Evolutionary conservation across 2,888 invertebrate species (phyloP), one percentile per base, ranked within the genome.

Genomic region (Archips crataeganus): DNA sequence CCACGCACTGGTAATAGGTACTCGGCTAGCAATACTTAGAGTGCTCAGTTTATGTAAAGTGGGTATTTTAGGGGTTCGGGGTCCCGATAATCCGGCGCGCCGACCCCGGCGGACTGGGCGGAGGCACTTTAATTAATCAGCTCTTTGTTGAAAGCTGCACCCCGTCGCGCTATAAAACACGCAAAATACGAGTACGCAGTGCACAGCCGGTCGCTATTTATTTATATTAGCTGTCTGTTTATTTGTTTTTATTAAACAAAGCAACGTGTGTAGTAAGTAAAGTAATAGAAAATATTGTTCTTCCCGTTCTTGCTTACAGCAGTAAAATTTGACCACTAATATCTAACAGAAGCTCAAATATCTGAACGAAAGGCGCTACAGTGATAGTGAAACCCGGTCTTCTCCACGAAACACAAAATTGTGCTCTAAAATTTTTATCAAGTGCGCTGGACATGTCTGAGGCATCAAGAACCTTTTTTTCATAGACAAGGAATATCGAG

Each of bases 51-150:
- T 78, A 79, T 76, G 71, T 77, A 64, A 67, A 80, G 78, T 80
- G 83, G 83, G 84, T 82, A 88, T 85, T 88, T 84, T 81, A 78
- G 80, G 81, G 79, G 83, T 54, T 49, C 47, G 64, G 59, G 54
- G 47, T 59, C 45, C 57, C 32, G 15, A 34, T 70, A 36, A 59
- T 49, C 36, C 57, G 34, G 3, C 23, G 42, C 39, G n/a, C 39
- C 36, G 32, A 51, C 42, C 92, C 91, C 92, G 77, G 80, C 77
- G 92, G 60, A 63, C 88, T 82, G 88, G 92, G 90, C 84, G 89
- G 88, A 87, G 88, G 92, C 90, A 90, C 91, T 93, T 93, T 93
- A 94, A 94, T 94, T 94, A 94, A 94, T 92, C 89, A 91, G 86
- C 90, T 87, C 92, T 90, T 90, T 90, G 92, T 90, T 85, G 87